Conservation (phyloP, 2,797 vertebrate genomes). For the Chelon auratus region DNA sequence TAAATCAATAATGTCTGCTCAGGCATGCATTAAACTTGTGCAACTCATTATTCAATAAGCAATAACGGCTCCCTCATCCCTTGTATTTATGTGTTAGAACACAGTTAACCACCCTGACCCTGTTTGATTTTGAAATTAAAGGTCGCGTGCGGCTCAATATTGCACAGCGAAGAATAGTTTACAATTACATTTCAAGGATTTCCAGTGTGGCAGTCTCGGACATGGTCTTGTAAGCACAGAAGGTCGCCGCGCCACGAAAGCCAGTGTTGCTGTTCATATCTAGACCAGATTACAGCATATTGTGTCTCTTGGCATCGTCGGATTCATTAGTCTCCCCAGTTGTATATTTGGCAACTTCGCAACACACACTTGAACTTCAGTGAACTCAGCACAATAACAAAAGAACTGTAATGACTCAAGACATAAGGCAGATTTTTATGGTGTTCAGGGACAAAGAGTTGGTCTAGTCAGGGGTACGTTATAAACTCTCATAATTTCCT, state of each 20-base stretch:
- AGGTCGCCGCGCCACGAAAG: not conserved
- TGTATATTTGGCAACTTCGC: constrained; percentile 48
- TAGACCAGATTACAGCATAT: constrained; percentile 29
- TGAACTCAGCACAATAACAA: constrained; percentile 40
- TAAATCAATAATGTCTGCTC: constrained; percentile 78
- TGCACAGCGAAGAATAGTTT: constrained; percentile 23
- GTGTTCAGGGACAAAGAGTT: constrained; percentile 32
- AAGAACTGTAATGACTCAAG: constrained; percentile 31
- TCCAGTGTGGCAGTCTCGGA: constrained; percentile 26
- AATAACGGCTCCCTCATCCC: constrained; percentile 60
- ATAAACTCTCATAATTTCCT: constrained; percentile 23
- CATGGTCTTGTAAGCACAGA: constrained; percentile 41
- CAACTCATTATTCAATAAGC: constrained; percentile 69
- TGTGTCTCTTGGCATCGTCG: constrained; percentile 45
- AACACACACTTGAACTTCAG: constrained; percentile 40
- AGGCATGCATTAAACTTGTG: constrained; percentile 63
- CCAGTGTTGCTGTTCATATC: constrained; percentile 38
- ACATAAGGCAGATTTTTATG: constrained; percentile 44
- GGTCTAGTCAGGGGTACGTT: constrained; percentile 7
- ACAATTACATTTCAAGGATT: constrained; percentile 48
- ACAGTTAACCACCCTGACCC: constrained; percentile 60
- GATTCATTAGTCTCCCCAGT: constrained; percentile 46
- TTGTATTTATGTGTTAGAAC: constrained; percentile 58
- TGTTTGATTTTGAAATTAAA: constrained; percentile 64
- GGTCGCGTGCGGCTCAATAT: constrained; percentile 65